Evolutionary conservation across 2,113 vertebrate species (phyloP), one percentile per base, ranked within the genome.

Genomic region (Nothocercus julius): DNA sequence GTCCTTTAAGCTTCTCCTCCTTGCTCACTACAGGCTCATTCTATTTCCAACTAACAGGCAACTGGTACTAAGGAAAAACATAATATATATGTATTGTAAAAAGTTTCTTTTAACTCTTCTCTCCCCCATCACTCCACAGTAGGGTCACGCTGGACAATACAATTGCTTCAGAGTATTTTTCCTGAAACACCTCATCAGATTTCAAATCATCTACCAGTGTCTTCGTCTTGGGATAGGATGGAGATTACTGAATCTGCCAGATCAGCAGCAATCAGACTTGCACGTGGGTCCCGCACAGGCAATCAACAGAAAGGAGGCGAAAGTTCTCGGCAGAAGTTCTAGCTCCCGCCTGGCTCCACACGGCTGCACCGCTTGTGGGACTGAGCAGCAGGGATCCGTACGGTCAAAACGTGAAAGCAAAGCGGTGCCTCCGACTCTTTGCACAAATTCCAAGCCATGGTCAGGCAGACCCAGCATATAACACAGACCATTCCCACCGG

Each of bases 331-430:
- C 36, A 13, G 36, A 32, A 14, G 5, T 13, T 19, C 30, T 5
- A 17, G 30, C 12, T 4, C 53, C 53, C 17, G 22, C 2, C 1
- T 2, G 28, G 45, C 25, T 42, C 21, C 53, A 38, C 38, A 2
- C 5, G 0, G 0, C 15, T 11, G 27, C 12, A 8, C n/a, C 1
- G 5, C 5, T 69, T 7, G 2, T 6, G 19, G 40, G 54, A 17
- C 8, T 1, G 28, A 1, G 0, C 58, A 62, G 76, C 34, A 73
- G 72, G 53, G 32, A 90, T 47, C 70, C 25, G 0, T 2, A 21
- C 34, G 47, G 51, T 25, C 69, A 58, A 24, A 66, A 62, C 1
- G 0, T 1, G 9, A 47, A 38, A 59, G 13, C 28, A 73, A 70
- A 34, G 32, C 42, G 30, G 56, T 0, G 16, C 15, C 44, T 63